Conservation (phyloP, 2,113 vertebrate genomes). For the Colinus virginianus region DNA sequence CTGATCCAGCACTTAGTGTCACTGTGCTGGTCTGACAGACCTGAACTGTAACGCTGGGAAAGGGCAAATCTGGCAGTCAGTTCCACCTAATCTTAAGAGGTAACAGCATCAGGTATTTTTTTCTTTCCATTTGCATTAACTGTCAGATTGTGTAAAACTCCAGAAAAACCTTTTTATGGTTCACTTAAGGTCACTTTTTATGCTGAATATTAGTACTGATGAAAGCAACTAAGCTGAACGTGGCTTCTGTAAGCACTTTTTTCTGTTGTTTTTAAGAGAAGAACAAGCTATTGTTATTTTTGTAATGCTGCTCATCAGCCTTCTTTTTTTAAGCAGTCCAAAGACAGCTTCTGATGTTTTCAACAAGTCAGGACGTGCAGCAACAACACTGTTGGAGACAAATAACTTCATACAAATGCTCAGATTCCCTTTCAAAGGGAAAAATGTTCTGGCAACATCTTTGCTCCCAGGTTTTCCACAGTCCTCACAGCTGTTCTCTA, state of each 20-base stretch:
- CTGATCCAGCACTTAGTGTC: not conserved
- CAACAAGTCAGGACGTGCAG: not conserved
- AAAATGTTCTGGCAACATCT: conserved; percentile 7
- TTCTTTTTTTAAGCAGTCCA: conserved; percentile 40
- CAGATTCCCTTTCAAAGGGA: not conserved
- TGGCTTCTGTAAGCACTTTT: not conserved
- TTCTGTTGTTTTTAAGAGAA: not conserved
- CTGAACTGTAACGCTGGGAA: not conserved
- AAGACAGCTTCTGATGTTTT: conserved; percentile 17
- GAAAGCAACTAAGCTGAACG: not conserved
- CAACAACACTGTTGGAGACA: not conserved
- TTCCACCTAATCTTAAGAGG: not conserved
- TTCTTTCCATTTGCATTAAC: not conserved
- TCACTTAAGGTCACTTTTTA: not conserved
- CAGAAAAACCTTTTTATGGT: not conserved
- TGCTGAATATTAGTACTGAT: not conserved
- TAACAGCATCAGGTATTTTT: not conserved
- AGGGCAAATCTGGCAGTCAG: not conserved
- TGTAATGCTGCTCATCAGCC: not conserved
- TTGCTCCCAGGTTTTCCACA: conserved; percentile 16
- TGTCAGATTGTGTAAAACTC: not conserved
- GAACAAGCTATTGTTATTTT: not conserved
- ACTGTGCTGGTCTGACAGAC: not conserved
- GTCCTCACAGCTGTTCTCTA: not conserved
- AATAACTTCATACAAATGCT: not conserved